Base-by-base conservation (phyloP, 1,140 invertebrate genomes). In the Neotoxoptera formosana region DNA sequence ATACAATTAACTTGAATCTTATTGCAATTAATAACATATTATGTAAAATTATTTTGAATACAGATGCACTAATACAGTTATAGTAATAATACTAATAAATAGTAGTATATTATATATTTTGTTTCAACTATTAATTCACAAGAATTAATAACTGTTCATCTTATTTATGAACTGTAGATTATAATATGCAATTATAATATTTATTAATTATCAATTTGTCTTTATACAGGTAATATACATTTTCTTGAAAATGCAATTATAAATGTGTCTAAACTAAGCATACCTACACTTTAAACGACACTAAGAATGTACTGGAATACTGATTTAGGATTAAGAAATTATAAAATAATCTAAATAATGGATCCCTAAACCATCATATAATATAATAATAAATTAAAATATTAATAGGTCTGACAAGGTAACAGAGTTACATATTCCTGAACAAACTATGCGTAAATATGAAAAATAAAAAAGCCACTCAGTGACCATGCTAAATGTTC, bases 291-390 rank as follows among this genome's bases (percentile, higher is more conserved):
- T 60, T 86, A 86, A 86, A 86, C 41, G 83, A 45, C 23, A 30
- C 36, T 23, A 86, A 11, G 60, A 67, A 25, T 67, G 25, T 45
- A 45, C 41, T 86, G 36, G 83, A 86, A 86, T 86, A 86, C 83
- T 86, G 83, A 86, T 86, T n/a, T 21, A 30, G 83, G 83, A 86
- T 86, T 86, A 47, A 25, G 83, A 41, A 45, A 86, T 45, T 23
- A 45, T 25, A 45, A 36, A 81, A 81, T 81, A 81, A 67, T 67
- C 30, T 67, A 67, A 67, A 67, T 67, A 67, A 67, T n/a, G 30
- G 30, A 67, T 67, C 30, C 6, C 34, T 36, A 36, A 83, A 23
- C 81, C 81, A 23, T 83, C 81, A 83, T 36, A 83, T 41, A 83
- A n/a, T n/a, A 67, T 67, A 67, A 67, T 67, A 67, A 30, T 67